phyloP scores from a whole-genome alignment of 2,113 vertebrate genomes.

The Deroptyus accipitrinus region DNA sequence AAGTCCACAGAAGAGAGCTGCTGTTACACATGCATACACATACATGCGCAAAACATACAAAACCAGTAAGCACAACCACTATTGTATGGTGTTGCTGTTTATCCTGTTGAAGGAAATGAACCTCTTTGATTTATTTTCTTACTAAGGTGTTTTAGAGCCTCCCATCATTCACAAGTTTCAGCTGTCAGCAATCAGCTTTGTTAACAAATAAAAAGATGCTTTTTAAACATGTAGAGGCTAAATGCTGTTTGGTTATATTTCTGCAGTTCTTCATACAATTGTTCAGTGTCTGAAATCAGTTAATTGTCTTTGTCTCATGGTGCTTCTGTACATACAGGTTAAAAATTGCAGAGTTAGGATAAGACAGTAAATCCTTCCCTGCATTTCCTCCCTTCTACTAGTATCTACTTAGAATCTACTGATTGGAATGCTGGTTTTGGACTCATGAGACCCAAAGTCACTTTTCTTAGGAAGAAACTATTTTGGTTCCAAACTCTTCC shows the following conservation, averaged over 20 bases:
- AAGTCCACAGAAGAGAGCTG: neutral
- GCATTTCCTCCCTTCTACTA: neutral
- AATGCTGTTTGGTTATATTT: neutral
- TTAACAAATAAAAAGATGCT: neutral
- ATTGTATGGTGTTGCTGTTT: neutral
- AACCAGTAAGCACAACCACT: neutral
- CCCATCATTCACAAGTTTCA: neutral
- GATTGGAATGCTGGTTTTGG: neutral
- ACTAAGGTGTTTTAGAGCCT: neutral
- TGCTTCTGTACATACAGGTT: neutral
- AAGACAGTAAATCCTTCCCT: neutral
- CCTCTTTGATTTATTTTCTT: slow-evolving; percentile 27
- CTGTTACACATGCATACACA: neutral
- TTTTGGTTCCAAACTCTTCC: neutral
- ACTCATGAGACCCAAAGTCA: neutral
- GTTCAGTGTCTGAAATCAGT: neutral
- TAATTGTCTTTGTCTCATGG: neutral
- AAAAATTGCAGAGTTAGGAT: neutral
- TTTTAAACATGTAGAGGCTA: neutral
- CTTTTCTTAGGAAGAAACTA: neutral
- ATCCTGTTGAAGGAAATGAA: neutral
- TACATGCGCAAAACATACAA: neutral
- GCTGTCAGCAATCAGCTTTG: neutral
- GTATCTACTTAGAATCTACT: neutral
- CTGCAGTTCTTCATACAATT: neutral